These are phyloP conservation scores for Piscicola geometra DNA, from an alignment of 2,888 invertebrate genomes.

Conservation along the genomic window DNA sequence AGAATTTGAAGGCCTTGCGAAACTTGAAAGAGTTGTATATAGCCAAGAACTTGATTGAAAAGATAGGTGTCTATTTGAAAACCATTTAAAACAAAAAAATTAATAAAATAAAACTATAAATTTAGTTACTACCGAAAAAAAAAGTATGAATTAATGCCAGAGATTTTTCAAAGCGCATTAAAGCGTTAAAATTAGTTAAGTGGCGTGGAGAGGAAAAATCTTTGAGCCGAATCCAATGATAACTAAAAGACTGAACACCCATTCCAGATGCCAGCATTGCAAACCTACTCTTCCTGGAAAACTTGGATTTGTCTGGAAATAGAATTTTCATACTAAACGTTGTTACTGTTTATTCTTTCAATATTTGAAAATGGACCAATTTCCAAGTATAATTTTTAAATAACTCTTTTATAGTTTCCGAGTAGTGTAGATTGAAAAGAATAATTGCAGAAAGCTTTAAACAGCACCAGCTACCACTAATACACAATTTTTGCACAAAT, in stretches of 20 bases:
- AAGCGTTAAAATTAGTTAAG: neutral
- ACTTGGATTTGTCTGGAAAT: conserved; percentile 54
- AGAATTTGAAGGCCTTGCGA: conserved; percentile 49
- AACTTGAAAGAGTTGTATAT: conserved; percentile 52
- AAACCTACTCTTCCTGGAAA: conserved; percentile 48
- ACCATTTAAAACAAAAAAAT: neutral
- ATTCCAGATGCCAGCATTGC: no score
- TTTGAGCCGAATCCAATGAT: neutral
- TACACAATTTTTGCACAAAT: neutral
- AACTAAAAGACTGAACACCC: no score
- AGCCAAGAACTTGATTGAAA: conserved; percentile 53
- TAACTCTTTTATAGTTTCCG: no score
- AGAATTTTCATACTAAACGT: conserved; percentile 52
- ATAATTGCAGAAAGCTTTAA: no score
- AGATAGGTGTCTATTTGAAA: conserved; percentile 48
- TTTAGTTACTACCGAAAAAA: neutral
- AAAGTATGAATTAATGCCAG: neutral
- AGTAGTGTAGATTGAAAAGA: no score
- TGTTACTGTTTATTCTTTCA: no score
- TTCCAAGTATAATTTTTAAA: no score
- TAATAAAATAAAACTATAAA: no score
- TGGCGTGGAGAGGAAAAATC: no score
- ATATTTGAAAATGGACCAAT: no score
- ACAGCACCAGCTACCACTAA: no score
- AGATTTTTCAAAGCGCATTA: neutral